Evolutionary conservation across 1,140 invertebrate species (phyloP), one percentile per base, ranked within the genome.

Genomic region (Leptinotarsa texana): DNA sequence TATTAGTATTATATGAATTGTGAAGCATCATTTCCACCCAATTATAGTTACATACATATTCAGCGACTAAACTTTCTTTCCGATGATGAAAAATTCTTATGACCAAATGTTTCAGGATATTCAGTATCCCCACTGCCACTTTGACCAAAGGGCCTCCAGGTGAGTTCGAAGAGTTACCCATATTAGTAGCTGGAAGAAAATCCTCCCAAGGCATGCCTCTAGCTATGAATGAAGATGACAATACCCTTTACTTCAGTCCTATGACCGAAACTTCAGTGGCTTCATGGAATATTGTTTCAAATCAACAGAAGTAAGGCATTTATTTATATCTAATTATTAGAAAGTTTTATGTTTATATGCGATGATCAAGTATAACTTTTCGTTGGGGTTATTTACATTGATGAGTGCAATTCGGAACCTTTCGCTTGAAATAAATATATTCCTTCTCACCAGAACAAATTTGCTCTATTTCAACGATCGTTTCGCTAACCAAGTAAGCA

Each of bases 201-300:
- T 93, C 93, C 0, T 95, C 93, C 3, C 93, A 94, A 84, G 93
- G 93, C 22, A 87, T 94, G 2, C 91, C 91, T 1, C 77, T 95
- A 17, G 87, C 91, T 0, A 87, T 93, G 0, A 91, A 93, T 77
- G 89, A 90, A 1, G 85, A 85, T 1, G 91, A 93, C 74, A 91
- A 93, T 69, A 90, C 89, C 4, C 87, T 95, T 24, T 87, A 92
- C 62, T 95, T 94, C 81, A 90, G 91, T 57, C 93, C 93, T 0
- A 83, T 94, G 11, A 90, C 89, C 0, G 93, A 95, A 86, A 94
- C 93, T 0, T 93, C 93, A 0, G 85, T 95, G 6, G 93, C 93
- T 13, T 87, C 90, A 1, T 94, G 92, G 93, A 91, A 93, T 78
- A 92, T 93, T 0, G 84, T 88, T 47, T 92, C 87, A 5, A 92